Conservation (phyloP, 1,140 invertebrate species). For the Megathymus violae region DNA sequence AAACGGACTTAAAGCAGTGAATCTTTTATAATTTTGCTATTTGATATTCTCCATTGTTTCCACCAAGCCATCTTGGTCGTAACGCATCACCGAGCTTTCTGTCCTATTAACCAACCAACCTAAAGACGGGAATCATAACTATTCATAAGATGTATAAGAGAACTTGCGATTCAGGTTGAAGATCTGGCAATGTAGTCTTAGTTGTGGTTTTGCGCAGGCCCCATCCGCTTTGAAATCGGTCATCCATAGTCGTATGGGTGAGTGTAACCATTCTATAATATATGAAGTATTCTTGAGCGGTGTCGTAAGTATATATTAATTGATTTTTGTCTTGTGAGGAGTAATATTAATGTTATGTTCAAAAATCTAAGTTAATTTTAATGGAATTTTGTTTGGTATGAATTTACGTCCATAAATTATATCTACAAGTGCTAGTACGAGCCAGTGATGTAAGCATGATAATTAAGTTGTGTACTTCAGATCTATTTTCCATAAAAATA, state of each 20-base stretch:
- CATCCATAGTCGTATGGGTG: slow-evolving; percentile 57
- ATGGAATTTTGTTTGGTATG: too few relatives aligned
- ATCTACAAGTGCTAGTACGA: not conserved
- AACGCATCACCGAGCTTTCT: slow-evolving; percentile 61
- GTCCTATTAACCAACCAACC: slow-evolving; percentile 62
- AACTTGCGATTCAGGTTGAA: slow-evolving; percentile 46
- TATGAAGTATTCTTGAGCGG: not conserved
- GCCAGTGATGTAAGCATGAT: not conserved
- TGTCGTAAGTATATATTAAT: too few relatives aligned
- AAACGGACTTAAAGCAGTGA: not conserved
- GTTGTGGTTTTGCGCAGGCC: slow-evolving; percentile 39
- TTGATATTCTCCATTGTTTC: slow-evolving; percentile 28
- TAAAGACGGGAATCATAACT: slow-evolving; percentile 50
- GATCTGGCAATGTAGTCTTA: slow-evolving; percentile 33
- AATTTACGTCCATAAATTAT: too few relatives aligned
- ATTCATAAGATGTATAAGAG: slow-evolving; percentile 42
- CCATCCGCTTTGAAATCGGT: slow-evolving; percentile 50
- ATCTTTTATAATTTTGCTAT: slow-evolving; percentile 7
- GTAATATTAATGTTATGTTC: too few relatives aligned
- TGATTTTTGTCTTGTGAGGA: too few relatives aligned
- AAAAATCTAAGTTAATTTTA: too few relatives aligned
- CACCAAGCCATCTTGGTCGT: slow-evolving; percentile 34
- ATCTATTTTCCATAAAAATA: not conserved
- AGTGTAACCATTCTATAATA: slow-evolving; percentile 36
- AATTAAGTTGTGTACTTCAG: not conserved